Evolutionary conservation across 2,888 invertebrate genomes (phyloP), one percentile per base, ranked within the genome.

Genomic region (Luffia ferchaultella): DNA sequence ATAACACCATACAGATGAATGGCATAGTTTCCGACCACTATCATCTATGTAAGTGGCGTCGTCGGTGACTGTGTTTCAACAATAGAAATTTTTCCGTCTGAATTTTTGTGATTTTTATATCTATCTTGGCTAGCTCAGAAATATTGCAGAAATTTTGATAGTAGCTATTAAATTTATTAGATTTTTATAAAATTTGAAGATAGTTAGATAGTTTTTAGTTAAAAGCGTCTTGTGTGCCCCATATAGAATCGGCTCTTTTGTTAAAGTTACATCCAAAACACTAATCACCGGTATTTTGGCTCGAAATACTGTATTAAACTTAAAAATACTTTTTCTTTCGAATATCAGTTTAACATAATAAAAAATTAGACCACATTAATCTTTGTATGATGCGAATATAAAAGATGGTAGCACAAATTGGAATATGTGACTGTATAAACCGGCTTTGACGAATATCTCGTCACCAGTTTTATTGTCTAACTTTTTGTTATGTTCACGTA

Each of bases 301-400:
- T 42, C 58, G 60, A 44, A 60, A 67, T 47, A 56, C 61, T 51
- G 63, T 67, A 1, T 59, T 52, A 2, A 61, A 60, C 20, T 55
- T 50, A 3, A 69, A 62, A 45, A 65, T 53, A 1, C 66, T 65
- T 0, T 62, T 58, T 49, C 55, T 62, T 19, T 65, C 60, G 16
- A 69, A 68, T 55, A 62, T 65, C 20, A 67, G 64, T 0, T 61
- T 59, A n/a, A 69, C 53, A 40, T 65, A 60, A 46, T 69, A 70
- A 12, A 52, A 54, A 7, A 69, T 68, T 0, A 52, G 45, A 18
- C 67, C 63, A 1, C 48, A 49, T 1, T 64, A 30, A 42, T 59
- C 62, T 2, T 57, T 47, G 17, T 63, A 53, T 2, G 60, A 58
- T 0, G 63, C 50, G 3, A 68, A 67, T 50, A 66, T 50, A 45